phyloP scores from a whole-genome alignment of 2,113 vertebrate genomes.

The Gambusia holbrooki region DNA sequence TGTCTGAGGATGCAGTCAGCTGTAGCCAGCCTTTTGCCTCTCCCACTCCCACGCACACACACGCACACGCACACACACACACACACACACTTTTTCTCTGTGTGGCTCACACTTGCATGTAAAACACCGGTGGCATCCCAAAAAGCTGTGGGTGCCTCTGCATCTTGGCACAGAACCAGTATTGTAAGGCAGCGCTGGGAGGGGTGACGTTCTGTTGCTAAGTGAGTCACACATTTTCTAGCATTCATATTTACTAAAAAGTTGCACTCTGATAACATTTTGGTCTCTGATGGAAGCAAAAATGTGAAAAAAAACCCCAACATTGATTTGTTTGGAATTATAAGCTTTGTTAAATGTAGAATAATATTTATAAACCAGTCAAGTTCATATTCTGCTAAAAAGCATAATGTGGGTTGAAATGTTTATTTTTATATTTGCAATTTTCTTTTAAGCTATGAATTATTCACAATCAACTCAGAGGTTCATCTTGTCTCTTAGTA shows the following conservation, averaged over 20 bases:
- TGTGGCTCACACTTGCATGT: slow-evolving; percentile 11
- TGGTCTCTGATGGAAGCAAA: slow-evolving; percentile 31
- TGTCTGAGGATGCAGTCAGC: slow-evolving; percentile 36
- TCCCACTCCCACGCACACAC: slow-evolving; percentile 15
- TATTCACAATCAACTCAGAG: too few relatives aligned
- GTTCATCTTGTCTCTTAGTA: background rate
- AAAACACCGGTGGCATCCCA: slow-evolving; percentile 29
- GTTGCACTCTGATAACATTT: slow-evolving; percentile 33
- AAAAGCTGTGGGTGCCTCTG: slow-evolving; percentile 45
- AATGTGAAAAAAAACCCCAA: background rate
- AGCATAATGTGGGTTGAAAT: background rate
- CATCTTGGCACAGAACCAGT: slow-evolving; percentile 36
- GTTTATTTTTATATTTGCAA: background rate
- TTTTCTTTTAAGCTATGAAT: too few relatives aligned
- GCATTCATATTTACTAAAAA: slow-evolving; percentile 28
- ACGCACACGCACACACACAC: slow-evolving; percentile 2
- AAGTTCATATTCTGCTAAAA: background rate
- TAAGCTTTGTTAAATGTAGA: background rate
- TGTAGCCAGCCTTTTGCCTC: slow-evolving; percentile 23
- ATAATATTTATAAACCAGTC: background rate
- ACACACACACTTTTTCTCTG: slow-evolving; percentile 1
- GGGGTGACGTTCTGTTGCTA: slow-evolving; percentile 39
- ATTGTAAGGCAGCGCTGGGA: slow-evolving; percentile 16
- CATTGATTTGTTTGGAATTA: background rate
- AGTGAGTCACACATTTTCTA: slow-evolving; percentile 51